Percentiles rank a stretch among this genome's conserved stretches.
These are phyloP conservation scores for Pseudorhombus dupliciocellatus DNA, from an alignment of 2,113 vertebrate genomes.

Conservation along the genomic window DNA sequence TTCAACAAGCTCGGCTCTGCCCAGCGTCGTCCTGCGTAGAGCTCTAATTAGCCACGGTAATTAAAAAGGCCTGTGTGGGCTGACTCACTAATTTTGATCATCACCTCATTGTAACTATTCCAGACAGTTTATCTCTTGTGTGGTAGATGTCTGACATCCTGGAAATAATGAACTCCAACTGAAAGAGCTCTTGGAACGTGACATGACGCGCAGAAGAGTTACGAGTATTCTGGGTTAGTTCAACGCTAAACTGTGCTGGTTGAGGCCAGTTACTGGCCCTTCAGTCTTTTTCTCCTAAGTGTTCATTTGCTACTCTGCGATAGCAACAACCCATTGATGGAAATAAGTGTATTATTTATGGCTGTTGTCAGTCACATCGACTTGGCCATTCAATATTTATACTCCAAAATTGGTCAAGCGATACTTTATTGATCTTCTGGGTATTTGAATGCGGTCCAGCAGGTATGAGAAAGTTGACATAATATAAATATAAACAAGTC, in stretches of 20 bases:
- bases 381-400: neutral
- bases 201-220: neutral
- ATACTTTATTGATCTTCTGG: neutral
- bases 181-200: neutral
- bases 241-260: neutral
- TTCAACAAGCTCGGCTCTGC: conserved; percentile 10
- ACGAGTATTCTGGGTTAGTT: neutral
- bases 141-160: conserved; percentile 26
- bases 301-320: no score
- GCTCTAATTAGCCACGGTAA: conserved; percentile 25
- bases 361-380: neutral
- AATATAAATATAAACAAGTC: neutral
- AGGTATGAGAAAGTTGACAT: neutral
- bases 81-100: conserved; percentile 24
- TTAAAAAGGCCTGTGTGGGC: conserved; percentile 14
- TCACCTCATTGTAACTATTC: conserved; percentile 27
- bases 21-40: neutral
- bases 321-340: neutral
- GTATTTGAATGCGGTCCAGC: neutral
- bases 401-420: neutral
- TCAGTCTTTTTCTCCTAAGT: neutral
- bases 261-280: neutral
- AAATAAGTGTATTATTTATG: neutral
- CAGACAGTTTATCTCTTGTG: neutral
- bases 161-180: conserved; percentile 32